These are phyloP conservation scores for Limnephilus auricula DNA, from an alignment of 2,888 invertebrate genomes.

Conservation along the genomic window DNA sequence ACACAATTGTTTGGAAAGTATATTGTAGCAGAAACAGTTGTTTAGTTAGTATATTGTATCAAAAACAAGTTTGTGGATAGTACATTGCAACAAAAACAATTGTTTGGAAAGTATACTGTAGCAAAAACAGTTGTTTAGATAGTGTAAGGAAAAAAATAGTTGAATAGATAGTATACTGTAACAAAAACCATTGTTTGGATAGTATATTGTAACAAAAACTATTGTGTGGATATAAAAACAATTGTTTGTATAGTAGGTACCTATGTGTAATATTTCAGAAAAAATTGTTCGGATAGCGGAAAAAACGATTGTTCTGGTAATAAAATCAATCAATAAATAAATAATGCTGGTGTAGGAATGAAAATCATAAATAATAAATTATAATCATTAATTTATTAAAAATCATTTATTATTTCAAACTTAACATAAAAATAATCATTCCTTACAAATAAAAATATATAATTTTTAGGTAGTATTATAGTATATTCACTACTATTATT, in stretches of 20 bases:
- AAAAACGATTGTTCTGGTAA: not conserved
- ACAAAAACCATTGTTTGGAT: not conserved
- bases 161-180: no score
- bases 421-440: slow-evolving; percentile 12
- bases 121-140: no score
- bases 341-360: not conserved
- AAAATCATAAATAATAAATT: not conserved
- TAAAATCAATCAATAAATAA: not conserved
- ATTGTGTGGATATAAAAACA: no score
- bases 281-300: not conserved
- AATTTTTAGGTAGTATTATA: not conserved
- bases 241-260: not conserved
- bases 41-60: no score
- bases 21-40: no score
- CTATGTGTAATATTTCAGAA: not conserved
- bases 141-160: no score
- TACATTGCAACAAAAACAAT: no score
- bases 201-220: not conserved
- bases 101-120: no score
- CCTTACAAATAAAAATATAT: not conserved
- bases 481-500: not conserved
- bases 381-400: not conserved
- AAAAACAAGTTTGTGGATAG: no score
- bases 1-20: no score
- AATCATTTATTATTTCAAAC: slow-evolving; percentile 14